Evolutionary conservation across 2,113 vertebrate genomes (phyloP).

Genomic region (Sapajus apella): DNA sequence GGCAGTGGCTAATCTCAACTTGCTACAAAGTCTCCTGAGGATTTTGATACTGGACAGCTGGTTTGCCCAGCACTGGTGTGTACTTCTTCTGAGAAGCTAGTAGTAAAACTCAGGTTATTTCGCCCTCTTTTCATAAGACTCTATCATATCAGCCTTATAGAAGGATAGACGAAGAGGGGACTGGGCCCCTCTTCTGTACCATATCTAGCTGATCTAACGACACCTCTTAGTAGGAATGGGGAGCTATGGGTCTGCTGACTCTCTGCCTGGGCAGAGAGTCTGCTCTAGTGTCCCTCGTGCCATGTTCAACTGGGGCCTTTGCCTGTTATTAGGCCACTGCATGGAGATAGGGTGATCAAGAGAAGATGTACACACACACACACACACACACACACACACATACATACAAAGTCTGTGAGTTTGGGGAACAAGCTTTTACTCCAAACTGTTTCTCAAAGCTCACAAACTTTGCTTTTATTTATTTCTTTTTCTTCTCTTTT

Average conservation of each 20-base stretch:
- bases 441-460: conserved; percentile 9
- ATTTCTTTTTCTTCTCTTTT: conserved; percentile 48
- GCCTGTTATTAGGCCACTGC: background rate
- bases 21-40: background rate
- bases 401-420: background rate
- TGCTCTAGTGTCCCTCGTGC: background rate
- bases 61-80: background rate
- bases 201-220: background rate
- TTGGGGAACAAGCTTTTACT: background rate
- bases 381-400: background rate
- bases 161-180: background rate
- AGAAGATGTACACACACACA: background rate
- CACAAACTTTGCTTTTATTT: conserved; percentile 37
- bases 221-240: background rate
- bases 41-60: background rate
- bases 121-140: background rate
- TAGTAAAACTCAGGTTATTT: background rate
- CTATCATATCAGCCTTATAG: background rate
- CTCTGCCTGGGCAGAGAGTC: background rate
- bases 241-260: background rate
- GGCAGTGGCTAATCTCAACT: background rate
- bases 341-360: background rate
- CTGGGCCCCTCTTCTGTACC: too few species aligned
- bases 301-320: background rate
- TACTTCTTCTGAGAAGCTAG: background rate